Base-by-base conservation (phyloP, 1,140 invertebrate species). In the Micrasema longulum region DNA sequence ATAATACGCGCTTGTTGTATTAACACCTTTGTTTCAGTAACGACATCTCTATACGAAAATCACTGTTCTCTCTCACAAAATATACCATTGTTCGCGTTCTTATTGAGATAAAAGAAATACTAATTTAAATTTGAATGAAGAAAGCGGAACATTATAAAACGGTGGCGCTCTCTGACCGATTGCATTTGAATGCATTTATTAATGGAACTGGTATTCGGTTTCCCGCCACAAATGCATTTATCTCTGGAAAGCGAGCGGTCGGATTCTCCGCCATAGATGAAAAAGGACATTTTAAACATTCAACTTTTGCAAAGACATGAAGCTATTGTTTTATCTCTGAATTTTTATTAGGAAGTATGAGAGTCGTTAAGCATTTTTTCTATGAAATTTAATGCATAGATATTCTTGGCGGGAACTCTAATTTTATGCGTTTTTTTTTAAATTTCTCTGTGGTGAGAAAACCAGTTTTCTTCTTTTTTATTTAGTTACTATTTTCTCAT, bases 171-270 rank as follows among this genome's bases (percentile, higher is more conserved):
- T 57, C 22, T 62, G 60, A 45, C 23, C 38, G 43, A 63, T 63
- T 63, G 41, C 60, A 63, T 63, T 63, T 63, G 41, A 63, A 63
- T 63, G 60, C 60, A 26, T 63, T 63, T 63, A 63, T 63, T 47
- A 60, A 63, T 63, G 41, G 43, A 47, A 63, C 38, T 11, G 38
- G 60, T 47, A 22, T 22, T 57, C 18, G 53, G 53, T 36, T 31
- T 22, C 50, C 48, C 48, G 11, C 48, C 48, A 20, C 22, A 52
- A 31, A 31, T 31, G 26, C 26, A 31, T 45, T 31, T 31, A 31
- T 31, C 26, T 31, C 26, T 31, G 26, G 26, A 31, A 31, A 31
- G 26, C 26, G 26, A 7, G 26, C 26, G 26, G 26, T 45, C 1
- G 43, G 16, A n/a, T 16, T 4, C 16, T 45, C 43, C 12, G 12